These are phyloP conservation scores for Venustoraphidia nigricollis DNA, from an alignment of 2,888 invertebrate species.

Conservation along the genomic window DNA sequence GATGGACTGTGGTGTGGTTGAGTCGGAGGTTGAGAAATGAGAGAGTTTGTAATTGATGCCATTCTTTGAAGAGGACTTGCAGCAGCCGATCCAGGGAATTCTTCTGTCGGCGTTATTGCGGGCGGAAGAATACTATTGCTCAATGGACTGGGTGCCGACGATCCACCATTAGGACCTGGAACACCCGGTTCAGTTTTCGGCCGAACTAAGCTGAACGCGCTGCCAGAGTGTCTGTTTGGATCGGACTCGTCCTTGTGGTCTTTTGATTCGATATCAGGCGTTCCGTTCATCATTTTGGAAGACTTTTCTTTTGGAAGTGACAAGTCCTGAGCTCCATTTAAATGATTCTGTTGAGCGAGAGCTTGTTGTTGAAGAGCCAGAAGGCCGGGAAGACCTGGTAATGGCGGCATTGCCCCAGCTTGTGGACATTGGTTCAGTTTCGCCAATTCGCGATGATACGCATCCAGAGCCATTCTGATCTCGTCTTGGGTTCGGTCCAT, in stretches of 20 bases:
- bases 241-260: slow-evolving; percentile 45
- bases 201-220: slow-evolving; percentile 76
- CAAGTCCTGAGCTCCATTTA: slow-evolving; percentile 50
- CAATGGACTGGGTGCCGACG: slow-evolving; percentile 69
- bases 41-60: slow-evolving; percentile 95
- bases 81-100: slow-evolving; percentile 64
- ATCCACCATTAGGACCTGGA: slow-evolving; percentile 48
- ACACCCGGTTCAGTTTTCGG: slow-evolving; percentile 69
- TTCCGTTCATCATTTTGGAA: slow-evolving; percentile 45
- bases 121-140: slow-evolving; percentile 78
- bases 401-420: slow-evolving; percentile 31
- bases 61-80: slow-evolving; percentile 92
- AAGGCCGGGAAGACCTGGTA: slow-evolving; percentile 43
- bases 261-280: slow-evolving; percentile 41
- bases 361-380: slow-evolving; percentile 66
- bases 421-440: slow-evolving; percentile 53
- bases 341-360: slow-evolving; percentile 31
- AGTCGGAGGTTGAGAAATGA: slow-evolving; percentile 79
- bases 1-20: slow-evolving; percentile 72
- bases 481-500: slow-evolving; percentile 66
- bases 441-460: slow-evolving; percentile 85
- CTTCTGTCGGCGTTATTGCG: slow-evolving; percentile 65
- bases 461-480: slow-evolving; percentile 75
- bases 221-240: slow-evolving; percentile 59
- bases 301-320: slow-evolving; percentile 65